Conservation (phyloP, 1,140 invertebrate species). For the Lepidurus arcticus region DNA sequence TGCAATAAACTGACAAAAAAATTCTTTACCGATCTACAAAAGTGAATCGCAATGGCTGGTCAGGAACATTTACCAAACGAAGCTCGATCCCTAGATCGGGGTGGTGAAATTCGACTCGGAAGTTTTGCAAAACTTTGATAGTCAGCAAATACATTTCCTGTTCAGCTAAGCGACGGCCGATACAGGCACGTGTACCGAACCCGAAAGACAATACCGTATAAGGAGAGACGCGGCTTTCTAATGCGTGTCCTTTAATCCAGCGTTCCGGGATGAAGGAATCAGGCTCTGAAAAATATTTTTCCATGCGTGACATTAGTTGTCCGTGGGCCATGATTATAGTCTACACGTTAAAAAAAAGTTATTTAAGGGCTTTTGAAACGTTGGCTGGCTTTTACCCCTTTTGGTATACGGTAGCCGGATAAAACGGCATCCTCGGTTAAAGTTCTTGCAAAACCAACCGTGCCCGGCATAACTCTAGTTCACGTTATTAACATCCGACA, state of each 20-base stretch:
- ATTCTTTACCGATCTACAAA: conserved; percentile 28
- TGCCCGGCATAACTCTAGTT: conserved; percentile 61
- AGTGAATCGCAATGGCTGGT: conserved; percentile 28
- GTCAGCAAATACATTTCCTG: conserved; percentile 41
- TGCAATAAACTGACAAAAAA: not conserved
- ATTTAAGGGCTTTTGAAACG: not conserved
- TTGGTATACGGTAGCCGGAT: conserved; percentile 74
- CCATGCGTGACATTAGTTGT: conserved; percentile 43
- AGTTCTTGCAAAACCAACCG: conserved; percentile 72
- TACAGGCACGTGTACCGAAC: conserved; percentile 45
- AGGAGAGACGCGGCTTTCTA: conserved; percentile 41
- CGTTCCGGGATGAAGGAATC: conserved; percentile 38
- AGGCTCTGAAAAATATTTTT: conserved; percentile 27
- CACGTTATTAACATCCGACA: not conserved
- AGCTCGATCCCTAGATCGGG: conserved; percentile 17
- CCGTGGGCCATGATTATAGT: conserved; percentile 45
- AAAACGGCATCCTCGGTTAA: conserved; percentile 67
- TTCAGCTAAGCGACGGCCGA: conserved; percentile 45
- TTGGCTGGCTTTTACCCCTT: conserved; percentile 58
- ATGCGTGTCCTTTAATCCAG: conserved; percentile 26
- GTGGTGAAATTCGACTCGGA: conserved; percentile 33
- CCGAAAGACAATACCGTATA: conserved; percentile 45
- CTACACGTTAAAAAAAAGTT: conserved; percentile 7
- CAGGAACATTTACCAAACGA: conserved; percentile 25
- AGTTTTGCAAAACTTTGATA: conserved; percentile 31